Evolutionary conservation across 2,888 invertebrate genomes (phyloP), one percentile per base, ranked within the genome.

Genomic region (Meloe dianella): DNA sequence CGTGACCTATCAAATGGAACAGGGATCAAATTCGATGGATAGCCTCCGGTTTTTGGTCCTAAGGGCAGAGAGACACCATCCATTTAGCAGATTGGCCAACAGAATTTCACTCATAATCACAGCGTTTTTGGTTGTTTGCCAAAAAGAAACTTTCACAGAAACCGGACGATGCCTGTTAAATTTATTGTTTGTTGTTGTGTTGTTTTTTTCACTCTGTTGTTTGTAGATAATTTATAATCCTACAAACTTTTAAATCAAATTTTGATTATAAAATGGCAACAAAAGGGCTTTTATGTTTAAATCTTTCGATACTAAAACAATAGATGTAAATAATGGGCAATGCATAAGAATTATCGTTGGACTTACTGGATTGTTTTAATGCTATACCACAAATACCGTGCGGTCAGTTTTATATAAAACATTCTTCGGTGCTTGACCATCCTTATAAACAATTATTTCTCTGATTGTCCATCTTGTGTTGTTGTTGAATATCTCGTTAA

Each of bases 401-500:
- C 54, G 54, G 54, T 54, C 54, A 54, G 54, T 54, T 10, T 47
- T 47, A 47, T 47, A 47, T 9, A 47, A 54, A 54, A 12, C 22
- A 24, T 12, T 54, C 54, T 54, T 6, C 6, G 24, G 12, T 22
- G 54, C 54, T 54, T 54, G 54, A 54, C 54, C 54, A 54, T 22
- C 24, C 54, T 24, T 22, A 54, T 54, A 10, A 54, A 24, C 54
- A 54, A 54, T 54, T 54, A 54, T 54, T 54, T 54, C 54, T 54
- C 54, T 14, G 54, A 54, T 54, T 54, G 54, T 54, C 24, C 24
- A 47, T 47, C 47, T 47, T 22, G 22, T 54, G 17, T 47, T 47
- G 47, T 47, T 54, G 54, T 68, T 65, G 63, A 68, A 68, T 65
- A 68, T 68, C 65, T 68, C 68, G 68, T 68, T 68, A 68, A 65